Evolutionary conservation across 2,113 vertebrate genomes (phyloP), one percentile per base, ranked within the genome.

Genomic region (Cichladusa arquata): DNA sequence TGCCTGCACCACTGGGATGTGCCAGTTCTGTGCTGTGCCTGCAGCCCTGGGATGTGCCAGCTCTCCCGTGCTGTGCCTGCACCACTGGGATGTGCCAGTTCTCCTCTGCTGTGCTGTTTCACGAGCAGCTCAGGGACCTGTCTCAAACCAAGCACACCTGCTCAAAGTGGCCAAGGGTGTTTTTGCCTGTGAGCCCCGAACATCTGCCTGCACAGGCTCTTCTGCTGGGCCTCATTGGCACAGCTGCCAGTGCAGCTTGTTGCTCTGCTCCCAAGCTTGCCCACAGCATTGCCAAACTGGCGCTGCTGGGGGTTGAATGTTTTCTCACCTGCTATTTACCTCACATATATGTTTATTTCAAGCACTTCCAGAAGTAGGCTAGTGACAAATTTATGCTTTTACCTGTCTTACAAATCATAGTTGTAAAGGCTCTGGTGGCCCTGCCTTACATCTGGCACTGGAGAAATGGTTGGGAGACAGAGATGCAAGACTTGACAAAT

Each of bases 111-210:
- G 36, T 36, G 36, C 36, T 36, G 36, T 36, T 36, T 9, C 36
- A 8, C 36, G 36, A 9, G 36, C 36, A 36, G 36, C 36, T 36
- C 36, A 36, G 36, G n/a, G n/a, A n/a, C n/a, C n/a, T n/a, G n/a
- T 36, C 36, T 36, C 36, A 36, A 36, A 36, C 36, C 36, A 36
- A 36, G 36, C 36, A 36, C 36, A 8, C 36, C 12, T 50, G 50
- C 11, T 12, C 18, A 17, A 72, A 90, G 26, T 7, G 26, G 5
- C 2, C 4, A 1, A 19, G 12, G 9, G 2, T 36, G 7, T 1
- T 83, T 86, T 80, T 22, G 6, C 18, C 19, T 12, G 7, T 60
- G 62, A 48, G 36, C 26, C 14, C 19, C 36, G 15, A 76, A 48
- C 5, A 7, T 51, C 36, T 65, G 45, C 50, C 81, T 53, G 42